These are phyloP conservation scores for Bombyx huttoni DNA, from an alignment of 2,888 invertebrate genomes.

Conservation along the genomic window DNA sequence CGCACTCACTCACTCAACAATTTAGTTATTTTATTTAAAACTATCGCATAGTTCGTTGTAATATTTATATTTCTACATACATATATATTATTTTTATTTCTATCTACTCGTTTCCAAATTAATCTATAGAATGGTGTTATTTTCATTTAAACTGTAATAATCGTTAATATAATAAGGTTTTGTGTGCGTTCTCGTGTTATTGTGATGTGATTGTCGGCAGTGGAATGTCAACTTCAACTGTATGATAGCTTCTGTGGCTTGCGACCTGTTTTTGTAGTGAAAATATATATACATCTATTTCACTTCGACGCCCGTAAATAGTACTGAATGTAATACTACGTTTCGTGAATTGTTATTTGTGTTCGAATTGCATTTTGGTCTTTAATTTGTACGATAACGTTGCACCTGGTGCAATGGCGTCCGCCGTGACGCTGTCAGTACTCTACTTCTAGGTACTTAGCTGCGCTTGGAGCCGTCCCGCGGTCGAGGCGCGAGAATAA, in stretches of 20 bases:
- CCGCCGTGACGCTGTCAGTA: constrained; percentile 22
- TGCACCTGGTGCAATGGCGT: constrained; percentile 58
- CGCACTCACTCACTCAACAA: no score
- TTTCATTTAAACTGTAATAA: constrained; percentile 3
- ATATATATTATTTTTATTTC: constrained; percentile 35
- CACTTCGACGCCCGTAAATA: constrained; percentile 50
- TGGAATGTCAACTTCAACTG: constrained; percentile 54
- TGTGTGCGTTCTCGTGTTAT: constrained; percentile 5
- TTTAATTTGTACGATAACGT: constrained; percentile 64
- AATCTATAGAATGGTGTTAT: constrained; percentile 18
- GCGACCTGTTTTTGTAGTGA: constrained; percentile 27
- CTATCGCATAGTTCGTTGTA: constrained; percentile 59
- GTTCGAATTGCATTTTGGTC: constrained; percentile 62
- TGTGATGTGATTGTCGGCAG: constrained; percentile 8
- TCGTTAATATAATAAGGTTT: background rate
- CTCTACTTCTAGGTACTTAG: constrained; percentile 8
- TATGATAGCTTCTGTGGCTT: constrained; percentile 61
- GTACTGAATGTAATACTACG: constrained; percentile 36
- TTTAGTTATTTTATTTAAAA: no score
- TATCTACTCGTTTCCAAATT: constrained; percentile 51
- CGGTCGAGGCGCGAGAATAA: constrained; percentile 35
- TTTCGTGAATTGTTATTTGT: constrained; percentile 33
- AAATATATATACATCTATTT: constrained; percentile 19
- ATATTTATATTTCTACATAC: constrained; percentile 33
- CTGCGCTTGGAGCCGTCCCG: constrained; percentile 14